Evolutionary conservation across 2,113 vertebrate genomes (phyloP).

Genomic region (Chionis minor): DNA sequence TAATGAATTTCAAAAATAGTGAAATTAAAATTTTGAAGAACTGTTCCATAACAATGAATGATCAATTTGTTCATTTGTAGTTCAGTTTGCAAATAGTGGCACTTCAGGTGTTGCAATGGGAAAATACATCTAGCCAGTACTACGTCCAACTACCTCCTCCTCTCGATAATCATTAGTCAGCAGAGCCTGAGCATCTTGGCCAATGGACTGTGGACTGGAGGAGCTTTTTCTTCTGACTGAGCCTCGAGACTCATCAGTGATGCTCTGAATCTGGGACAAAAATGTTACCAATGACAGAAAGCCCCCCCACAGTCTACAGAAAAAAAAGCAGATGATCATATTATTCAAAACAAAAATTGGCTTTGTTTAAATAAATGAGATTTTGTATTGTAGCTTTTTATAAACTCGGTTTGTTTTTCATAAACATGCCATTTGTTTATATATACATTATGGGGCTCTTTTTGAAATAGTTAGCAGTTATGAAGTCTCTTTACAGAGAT

Average conservation of each 20-base stretch:
- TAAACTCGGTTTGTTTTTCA: neutral
- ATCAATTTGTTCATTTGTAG: neutral
- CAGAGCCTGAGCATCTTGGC: conserved; percentile 73
- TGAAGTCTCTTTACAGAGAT: neutral
- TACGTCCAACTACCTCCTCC: conserved; percentile 81
- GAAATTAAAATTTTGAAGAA: neutral
- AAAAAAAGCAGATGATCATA: conserved; percentile 41
- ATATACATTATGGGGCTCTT: neutral
- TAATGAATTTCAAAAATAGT: neutral
- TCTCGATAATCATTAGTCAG: conserved; percentile 76
- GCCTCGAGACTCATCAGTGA: conserved; percentile 87
- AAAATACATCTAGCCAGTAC: neutral
- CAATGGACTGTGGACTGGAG: conserved; percentile 54
- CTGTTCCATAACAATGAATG: neutral
- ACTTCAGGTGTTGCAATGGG: conserved; percentile 58
- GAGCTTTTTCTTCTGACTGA: conserved; percentile 87
- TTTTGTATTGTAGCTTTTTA: neutral
- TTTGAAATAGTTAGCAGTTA: neutral
- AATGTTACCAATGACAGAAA: conserved; percentile 33
- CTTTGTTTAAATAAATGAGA: neutral
- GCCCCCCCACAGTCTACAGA: neutral
- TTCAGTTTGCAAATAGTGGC: neutral
- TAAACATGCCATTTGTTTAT: neutral
- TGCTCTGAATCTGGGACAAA: conserved; percentile 89
- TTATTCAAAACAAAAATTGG: neutral